Base-by-base conservation (phyloP, 2,888 invertebrate species). In the Keiferia lycopersicella region DNA sequence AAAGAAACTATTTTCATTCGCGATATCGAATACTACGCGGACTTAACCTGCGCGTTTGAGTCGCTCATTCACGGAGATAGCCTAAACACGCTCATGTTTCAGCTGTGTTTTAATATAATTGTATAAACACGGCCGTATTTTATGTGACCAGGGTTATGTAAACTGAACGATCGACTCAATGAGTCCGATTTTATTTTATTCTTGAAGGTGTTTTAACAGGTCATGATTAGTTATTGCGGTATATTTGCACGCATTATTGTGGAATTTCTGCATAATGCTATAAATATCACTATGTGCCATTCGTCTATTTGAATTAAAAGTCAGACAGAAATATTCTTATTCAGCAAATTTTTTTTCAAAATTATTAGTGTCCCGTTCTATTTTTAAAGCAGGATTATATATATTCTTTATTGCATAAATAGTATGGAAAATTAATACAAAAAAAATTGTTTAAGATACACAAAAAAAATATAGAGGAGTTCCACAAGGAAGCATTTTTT, bases 11-110 rank as follows among this genome's bases (percentile, higher is more conserved):
- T 56, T 26, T 26, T 26, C 30, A 56, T 34, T 56, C 30, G 22
- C 12, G 7, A n/a, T 26, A 16, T 12, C 30, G 56, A 16, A 16
- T 10, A 34, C 16, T 30, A 41, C 41, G 41, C 30, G n/a, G 11
- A 22, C 10, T 11, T 20, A 11, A 51, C 8, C 30, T 56, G 34
- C 16, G 56, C 20, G 51, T 22, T 87, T 83, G 73, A 45, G 45
- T 4, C 87, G 75, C 70, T 81, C 89, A 89, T 88, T 88, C 82
- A 88, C 72, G 74, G 78, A 84, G 86, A 88, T 88, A 87, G 91
- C 85, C 90, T 88, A 89, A 91, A 90, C 90, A 90, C 67, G 71
- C 64, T 88, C 88, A 65, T 67, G 79, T 88, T 80, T 66, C 79
- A 71, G 65, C 73, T 75, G 68, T 86, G 84, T 86, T 86, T 79